Evolutionary conservation across 2,797 vertebrate species (phyloP).

Genomic region (Paedocypris micromegethes): DNA sequence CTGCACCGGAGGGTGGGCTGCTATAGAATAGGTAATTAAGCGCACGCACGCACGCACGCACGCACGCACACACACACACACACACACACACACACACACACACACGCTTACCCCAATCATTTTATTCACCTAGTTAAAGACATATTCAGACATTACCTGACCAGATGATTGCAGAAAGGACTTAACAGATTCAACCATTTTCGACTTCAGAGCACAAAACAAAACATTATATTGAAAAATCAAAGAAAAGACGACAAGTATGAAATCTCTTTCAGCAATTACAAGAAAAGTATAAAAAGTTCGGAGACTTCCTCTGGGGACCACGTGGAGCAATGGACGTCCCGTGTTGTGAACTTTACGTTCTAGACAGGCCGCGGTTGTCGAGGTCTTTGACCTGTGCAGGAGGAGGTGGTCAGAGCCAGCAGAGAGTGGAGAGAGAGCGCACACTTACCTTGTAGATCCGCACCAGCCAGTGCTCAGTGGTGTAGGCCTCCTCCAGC

Average conservation of each 20-base stretch:
- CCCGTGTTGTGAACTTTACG: conserved; percentile 84
- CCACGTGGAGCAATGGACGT: conserved; percentile 67
- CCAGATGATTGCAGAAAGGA: conserved; percentile 66
- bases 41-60: too few species aligned
- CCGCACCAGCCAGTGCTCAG: conserved; percentile 97
- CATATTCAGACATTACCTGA: conserved; percentile 65
- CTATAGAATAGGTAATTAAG: too few species aligned
- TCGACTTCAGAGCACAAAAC: conserved; percentile 56
- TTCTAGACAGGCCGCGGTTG: conserved; percentile 93
- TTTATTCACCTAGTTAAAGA: conserved; percentile 54
- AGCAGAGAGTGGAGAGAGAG: background rate
- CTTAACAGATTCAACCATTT: conserved; percentile 58
- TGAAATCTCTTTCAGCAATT: conserved; percentile 67
- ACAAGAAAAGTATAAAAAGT: conserved; percentile 77
- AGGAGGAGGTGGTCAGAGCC: conserved; percentile 13
- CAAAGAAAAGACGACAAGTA: conserved; percentile 48
- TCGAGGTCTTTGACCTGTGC: conserved; percentile 93
- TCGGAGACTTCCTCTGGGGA: conserved; percentile 61
- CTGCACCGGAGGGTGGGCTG: too few species aligned
- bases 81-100: too few species aligned
- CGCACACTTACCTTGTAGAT: conserved; percentile 89
- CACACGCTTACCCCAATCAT: conserved; percentile 21
- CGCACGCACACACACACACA: too few species aligned
- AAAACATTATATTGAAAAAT: conserved; percentile 54
- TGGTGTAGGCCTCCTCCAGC: conserved; percentile 96